These are phyloP conservation scores for Sinohyriopsis cumingii DNA, from an alignment of 2,888 invertebrate genomes.

Conservation along the genomic window DNA sequence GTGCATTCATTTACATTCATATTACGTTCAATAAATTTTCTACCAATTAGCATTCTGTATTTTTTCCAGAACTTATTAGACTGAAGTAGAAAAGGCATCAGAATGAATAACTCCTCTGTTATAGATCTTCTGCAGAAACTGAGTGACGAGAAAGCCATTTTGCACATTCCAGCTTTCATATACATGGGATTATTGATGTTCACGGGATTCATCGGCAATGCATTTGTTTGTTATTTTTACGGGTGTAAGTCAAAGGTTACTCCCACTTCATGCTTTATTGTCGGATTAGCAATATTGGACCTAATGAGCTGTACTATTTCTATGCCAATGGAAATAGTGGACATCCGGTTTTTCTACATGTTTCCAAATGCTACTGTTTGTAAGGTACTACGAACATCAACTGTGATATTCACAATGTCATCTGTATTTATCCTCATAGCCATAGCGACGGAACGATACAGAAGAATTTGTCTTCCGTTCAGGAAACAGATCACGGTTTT, in stretches of 20 bases:
- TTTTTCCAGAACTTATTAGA: too few species aligned
- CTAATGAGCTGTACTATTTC: slow-evolving; percentile 37
- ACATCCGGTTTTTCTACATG: slow-evolving; percentile 36
- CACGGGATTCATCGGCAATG: slow-evolving; percentile 43
- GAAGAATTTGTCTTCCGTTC: slow-evolving; percentile 16
- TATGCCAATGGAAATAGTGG: slow-evolving; percentile 44
- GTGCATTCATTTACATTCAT: too few species aligned
- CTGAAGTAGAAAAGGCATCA: too few species aligned
- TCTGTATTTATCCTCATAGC: slow-evolving; percentile 35
- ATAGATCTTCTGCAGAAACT: too few species aligned
- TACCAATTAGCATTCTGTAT: too few species aligned
- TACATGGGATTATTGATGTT: slow-evolving; percentile 34
- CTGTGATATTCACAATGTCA: slow-evolving; percentile 24
- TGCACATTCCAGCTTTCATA: slow-evolving; percentile 38
- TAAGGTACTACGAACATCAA: slow-evolving; percentile 34
- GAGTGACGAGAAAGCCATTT: slow-evolving; percentile 22
- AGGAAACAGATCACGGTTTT: too few species aligned
- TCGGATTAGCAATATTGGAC: slow-evolving; percentile 41
- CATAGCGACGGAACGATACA: slow-evolving; percentile 38
- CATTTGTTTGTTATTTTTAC: slow-evolving; percentile 39
- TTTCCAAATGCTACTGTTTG: slow-evolving; percentile 35
- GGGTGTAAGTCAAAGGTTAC: slow-evolving; percentile 24
- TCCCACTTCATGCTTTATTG: slow-evolving; percentile 38
- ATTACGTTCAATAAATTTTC: too few species aligned
- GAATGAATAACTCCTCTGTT: too few species aligned